A percentile compares a stretch with the other conserved stretches of the same genome.
Conservation (phyloP, 2,113 vertebrate genomes). For the Pimephales promelas region DNA sequence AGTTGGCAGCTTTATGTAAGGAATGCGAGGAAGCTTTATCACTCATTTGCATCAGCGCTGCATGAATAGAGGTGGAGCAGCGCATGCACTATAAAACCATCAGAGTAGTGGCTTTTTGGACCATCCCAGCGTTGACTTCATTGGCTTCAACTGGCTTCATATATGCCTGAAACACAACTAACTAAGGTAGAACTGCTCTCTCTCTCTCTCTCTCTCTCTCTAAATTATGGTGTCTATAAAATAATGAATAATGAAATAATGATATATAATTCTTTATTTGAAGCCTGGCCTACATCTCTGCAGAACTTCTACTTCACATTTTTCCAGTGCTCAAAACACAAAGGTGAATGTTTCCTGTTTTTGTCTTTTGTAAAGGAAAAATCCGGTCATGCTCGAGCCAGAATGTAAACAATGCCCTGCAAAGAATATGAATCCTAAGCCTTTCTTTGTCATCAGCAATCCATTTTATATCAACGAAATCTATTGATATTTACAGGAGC, state of each 20-base stretch:
- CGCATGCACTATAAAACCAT: constrained; percentile 43
- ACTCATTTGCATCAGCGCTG: constrained; percentile 1
- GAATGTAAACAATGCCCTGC: background rate
- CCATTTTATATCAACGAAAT: background rate
- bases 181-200: constrained; percentile 48
- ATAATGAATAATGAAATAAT: background rate
- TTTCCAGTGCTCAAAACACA: background rate
- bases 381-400: background rate
- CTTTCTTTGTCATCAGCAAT: background rate
- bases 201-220: background rate
- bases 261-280: background rate
- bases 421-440: background rate
- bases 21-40: background rate
- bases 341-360: constrained; percentile 26
- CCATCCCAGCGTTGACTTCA: too few relatives aligned
- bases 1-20: too few relatives aligned
- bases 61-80: constrained; percentile 39
- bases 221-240: background rate
- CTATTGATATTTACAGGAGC: constrained; percentile 60
- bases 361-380: constrained; percentile 4
- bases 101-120: background rate
- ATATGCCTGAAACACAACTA: constrained; percentile 55
- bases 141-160: constrained; percentile 35
- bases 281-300: constrained; percentile 58
- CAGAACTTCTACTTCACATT: background rate